Percentiles rank a stretch among this genome's conserved stretches.
These are phyloP conservation scores for Drosophila funebris DNA, from an alignment of 1,140 invertebrate species.

Conservation along the genomic window DNA sequence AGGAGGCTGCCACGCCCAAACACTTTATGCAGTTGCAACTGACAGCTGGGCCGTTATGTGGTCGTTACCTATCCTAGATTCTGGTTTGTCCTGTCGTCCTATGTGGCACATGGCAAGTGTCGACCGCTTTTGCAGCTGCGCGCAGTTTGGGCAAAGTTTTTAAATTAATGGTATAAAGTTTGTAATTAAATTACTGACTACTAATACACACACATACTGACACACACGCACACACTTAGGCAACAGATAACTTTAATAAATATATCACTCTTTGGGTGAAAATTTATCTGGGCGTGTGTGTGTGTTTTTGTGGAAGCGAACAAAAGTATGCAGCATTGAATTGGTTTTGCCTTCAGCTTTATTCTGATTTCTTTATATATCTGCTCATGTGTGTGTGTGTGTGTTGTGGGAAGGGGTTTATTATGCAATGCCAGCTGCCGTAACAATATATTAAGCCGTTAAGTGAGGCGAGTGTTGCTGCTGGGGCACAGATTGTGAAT, in stretches of 20 bases:
- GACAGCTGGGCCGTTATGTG: constrained; percentile 37
- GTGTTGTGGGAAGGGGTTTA: constrained; percentile 3
- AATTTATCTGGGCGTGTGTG: not conserved
- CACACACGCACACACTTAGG: constrained; percentile 2
- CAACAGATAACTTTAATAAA: constrained; percentile 29
- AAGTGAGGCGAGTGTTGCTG: constrained; percentile 65
- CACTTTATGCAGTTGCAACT: constrained; percentile 13
- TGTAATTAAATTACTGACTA: constrained; percentile 77
- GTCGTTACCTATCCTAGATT: constrained; percentile 28
- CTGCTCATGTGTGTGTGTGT: constrained; percentile 12
- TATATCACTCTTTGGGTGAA: not conserved
- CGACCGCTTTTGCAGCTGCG: constrained; percentile 54
- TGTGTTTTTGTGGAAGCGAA: constrained; percentile 32
- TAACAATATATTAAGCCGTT: constrained; percentile 80
- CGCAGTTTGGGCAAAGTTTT: constrained; percentile 73
- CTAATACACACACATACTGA: constrained; percentile 13
- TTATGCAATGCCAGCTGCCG: constrained; percentile 73
- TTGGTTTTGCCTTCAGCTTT: constrained; percentile 58
- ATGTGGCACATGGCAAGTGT: not conserved
- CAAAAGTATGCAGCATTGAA: constrained; percentile 57
- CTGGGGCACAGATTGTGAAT: constrained; percentile 67
- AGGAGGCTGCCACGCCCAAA: not conserved
- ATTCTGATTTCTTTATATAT: constrained; percentile 47
- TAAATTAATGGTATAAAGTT: constrained; percentile 77
- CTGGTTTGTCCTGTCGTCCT: not conserved